Evolutionary conservation across 1,140 invertebrate species (phyloP).

Genomic region (Tetragonula clypearis): DNA sequence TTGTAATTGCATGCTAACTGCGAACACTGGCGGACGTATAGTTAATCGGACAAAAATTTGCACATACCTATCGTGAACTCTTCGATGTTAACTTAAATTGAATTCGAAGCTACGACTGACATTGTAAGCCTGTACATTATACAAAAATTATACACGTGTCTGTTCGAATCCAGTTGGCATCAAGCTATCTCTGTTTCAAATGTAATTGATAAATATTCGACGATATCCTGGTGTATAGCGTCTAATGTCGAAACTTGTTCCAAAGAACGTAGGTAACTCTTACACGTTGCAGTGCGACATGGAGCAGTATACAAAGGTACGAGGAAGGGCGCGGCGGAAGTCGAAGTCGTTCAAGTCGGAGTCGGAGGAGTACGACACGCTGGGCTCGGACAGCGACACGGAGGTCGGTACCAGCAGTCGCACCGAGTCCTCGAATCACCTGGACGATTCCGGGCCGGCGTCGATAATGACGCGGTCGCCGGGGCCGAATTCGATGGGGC

Average conservation of each 20-base stretch:
- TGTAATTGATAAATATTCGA: no score
- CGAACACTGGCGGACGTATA: no score
- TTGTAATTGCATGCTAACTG: no score
- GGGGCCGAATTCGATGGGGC: slow-evolving; percentile 75
- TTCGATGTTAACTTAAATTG: no score
- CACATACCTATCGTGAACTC: no score
- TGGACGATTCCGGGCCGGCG: slow-evolving; percentile 80
- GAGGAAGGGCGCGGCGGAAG: slow-evolving; percentile 78
- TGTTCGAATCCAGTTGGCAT: no score
- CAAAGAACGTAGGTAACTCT: neutral
- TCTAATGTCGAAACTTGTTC: neutral
- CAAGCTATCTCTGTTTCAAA: no score
- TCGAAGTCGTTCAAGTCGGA: slow-evolving; percentile 83
- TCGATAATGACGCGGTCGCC: slow-evolving; percentile 76
- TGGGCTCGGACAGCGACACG: slow-evolving; percentile 84
- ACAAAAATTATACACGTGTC: no score
- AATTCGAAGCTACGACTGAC: no score
- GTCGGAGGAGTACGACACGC: slow-evolving; percentile 84
- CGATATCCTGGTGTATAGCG: neutral
- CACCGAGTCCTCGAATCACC: slow-evolving; percentile 82
- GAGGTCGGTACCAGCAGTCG: slow-evolving; percentile 81
- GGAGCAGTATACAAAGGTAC: slow-evolving; percentile 79
- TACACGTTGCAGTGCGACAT: slow-evolving; percentile 75
- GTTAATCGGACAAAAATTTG: no score
- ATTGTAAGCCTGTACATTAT: no score